Evolutionary conservation across 2,113 vertebrate species (phyloP), one percentile per base, ranked within the genome.

Genomic region (Zosterops borbonicus): DNA sequence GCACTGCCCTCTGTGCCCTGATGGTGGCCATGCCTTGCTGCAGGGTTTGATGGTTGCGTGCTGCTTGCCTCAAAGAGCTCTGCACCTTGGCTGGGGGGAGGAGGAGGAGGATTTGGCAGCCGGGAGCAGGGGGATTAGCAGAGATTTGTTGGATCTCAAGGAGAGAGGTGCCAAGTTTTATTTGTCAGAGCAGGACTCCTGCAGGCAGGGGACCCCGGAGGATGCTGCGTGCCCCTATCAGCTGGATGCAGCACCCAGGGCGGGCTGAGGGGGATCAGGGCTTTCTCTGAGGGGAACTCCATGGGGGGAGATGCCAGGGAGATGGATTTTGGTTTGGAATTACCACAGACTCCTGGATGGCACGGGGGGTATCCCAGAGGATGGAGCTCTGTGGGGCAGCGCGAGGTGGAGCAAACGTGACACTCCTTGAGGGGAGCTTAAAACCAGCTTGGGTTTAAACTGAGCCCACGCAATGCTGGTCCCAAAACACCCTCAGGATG

Each of bases 101-200:
- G 56, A 80, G 87, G 58, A 82, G 88, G 83, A 73, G 64, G 82
- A 90, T 90, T 83, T 90, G 96, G 91, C 80, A 90, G 80, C 44
- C 1, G 1, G 83, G 88, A 93, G 68, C 22, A 14, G 31, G 52
- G 70, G 94, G 95, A 94, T 97, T 94, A 94, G 81, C 74, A 63
- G 96, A 91, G 95, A 94, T 96, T 94, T 96, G 89, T 3, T 82
- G 84, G 84, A 49, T 96, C 89, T 89, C 74, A 9, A 53, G 89
- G 91, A 79, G 82, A 79, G 87, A 78, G 24, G 93, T 79, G 95
- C 94, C 91, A 89, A 83, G 93, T 65, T 91, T 60, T 55, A 28
- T 91, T 68, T 87, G 78, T 89, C 3, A 24, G 75, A 62, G 84
- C 11, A 47, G 56, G 70, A 55, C 52, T 31, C 22, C 82, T 4